Conservation (phyloP, 1,140 invertebrate genomes). For the Xylocopa sonorina region DNA sequence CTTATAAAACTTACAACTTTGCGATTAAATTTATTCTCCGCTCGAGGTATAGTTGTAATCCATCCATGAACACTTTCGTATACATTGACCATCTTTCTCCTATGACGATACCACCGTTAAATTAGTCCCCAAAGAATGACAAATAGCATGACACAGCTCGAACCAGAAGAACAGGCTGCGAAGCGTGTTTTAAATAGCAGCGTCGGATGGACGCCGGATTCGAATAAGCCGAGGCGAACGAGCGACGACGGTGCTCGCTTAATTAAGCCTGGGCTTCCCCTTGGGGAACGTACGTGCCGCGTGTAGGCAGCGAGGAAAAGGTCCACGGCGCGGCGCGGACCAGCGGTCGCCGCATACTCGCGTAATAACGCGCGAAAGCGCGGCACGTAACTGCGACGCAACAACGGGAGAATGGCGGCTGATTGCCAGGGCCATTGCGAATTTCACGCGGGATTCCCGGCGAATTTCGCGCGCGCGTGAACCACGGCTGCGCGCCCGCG, state of each 20-base stretch:
- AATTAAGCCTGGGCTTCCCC: slow-evolving; percentile 62
- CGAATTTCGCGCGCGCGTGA: slow-evolving; percentile 43
- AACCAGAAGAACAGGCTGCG: background rate
- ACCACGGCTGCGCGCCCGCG: background rate
- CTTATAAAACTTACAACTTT: no score
- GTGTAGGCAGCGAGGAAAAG: slow-evolving; percentile 47
- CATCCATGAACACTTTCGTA: no score
- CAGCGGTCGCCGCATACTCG: slow-evolving; percentile 49
- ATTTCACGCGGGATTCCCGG: slow-evolving; percentile 66
- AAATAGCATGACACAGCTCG: no score
- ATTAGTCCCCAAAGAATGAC: no score
- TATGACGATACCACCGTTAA: no score
- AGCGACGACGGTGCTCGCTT: slow-evolving; percentile 45
- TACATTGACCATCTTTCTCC: no score
- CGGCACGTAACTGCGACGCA: slow-evolving; percentile 68
- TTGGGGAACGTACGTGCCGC: slow-evolving; percentile 49
- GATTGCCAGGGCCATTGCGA: slow-evolving; percentile 67
- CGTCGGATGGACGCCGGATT: slow-evolving; percentile 25
- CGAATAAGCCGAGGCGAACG: slow-evolving; percentile 32
- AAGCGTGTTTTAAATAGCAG: slow-evolving; percentile 18
- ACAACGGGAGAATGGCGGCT: slow-evolving; percentile 69
- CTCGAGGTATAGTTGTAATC: no score
- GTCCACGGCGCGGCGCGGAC: no score
- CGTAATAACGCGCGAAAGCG: slow-evolving; percentile 70
- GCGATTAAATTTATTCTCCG: no score